Evolutionary conservation across 2,888 invertebrate species (phyloP).

Genomic region (Plebejus anna): DNA sequence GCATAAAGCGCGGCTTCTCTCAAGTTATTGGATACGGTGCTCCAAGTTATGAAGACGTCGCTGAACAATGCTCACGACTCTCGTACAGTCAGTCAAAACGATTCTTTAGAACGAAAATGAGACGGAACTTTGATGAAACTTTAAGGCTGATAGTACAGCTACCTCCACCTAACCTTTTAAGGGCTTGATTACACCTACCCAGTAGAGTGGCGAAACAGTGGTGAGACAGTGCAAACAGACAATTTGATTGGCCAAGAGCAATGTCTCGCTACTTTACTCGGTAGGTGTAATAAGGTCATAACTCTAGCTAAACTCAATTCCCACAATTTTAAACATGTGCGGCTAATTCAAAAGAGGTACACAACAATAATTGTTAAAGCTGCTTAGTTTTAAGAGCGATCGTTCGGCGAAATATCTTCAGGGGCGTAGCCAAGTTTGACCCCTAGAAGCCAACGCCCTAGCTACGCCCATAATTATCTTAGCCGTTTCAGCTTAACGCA

Average conservation of each 20-base stretch:
- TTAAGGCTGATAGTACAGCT: no score
- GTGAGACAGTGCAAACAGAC: no score
- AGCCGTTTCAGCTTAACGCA: no score
- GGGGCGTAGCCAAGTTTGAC: background rate
- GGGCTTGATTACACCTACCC: no score
- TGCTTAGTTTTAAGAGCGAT: background rate
- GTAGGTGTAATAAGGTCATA: no score
- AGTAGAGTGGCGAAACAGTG: no score
- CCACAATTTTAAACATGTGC: background rate
- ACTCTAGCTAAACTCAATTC: background rate
- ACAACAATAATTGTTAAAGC: background rate
- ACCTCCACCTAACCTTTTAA: no score
- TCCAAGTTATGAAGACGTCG: slow-evolving; percentile 50
- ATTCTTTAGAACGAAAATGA: background rate
- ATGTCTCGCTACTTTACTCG: no score
- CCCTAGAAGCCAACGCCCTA: background rate
- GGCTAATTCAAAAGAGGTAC: background rate
- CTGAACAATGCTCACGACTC: slow-evolving; percentile 30
- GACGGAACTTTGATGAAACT: background rate
- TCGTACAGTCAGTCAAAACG: slow-evolving; percentile 21
- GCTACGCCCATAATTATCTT: background rate
- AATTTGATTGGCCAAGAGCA: no score
- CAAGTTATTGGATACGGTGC: slow-evolving; percentile 49
- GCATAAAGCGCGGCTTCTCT: slow-evolving; percentile 35
- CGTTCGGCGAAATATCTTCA: background rate